Base-by-base conservation (phyloP, 2,888 invertebrate species). In the Meloe dianella region DNA sequence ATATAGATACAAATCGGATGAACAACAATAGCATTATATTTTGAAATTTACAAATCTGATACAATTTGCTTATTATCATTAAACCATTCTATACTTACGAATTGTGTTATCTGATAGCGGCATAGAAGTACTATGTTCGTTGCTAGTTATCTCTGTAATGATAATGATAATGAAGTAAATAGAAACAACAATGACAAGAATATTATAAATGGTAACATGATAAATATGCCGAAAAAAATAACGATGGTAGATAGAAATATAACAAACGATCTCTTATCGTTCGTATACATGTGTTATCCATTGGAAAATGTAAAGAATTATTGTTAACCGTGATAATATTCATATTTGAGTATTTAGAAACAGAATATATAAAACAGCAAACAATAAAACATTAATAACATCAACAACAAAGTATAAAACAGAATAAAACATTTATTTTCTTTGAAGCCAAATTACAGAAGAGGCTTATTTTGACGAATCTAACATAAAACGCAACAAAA, bases 91-190 rank as follows among this genome's bases (percentile, higher is more conserved):
- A 20, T 58, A 74, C 74, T 75, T 60, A 77, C 75, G 72, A 35
- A 71, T 72, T 32, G 68, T 56, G 60, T 68, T 71, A 35, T 71
- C 71, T 14, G 69, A 71, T 27, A 71, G 41, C 20, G 72, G 64
- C 24, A 65, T 60, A 6, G 72, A 32, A 20, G 72, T 71, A 61
- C 72, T 75, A 65, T 68, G 71, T 58, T 70, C 70, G 64, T 73
- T 75, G 67, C 73, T 73, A 8, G 75, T 74, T 67, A 77, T 77
- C 72, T 76, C 77, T 77, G 75, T 22, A 73, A 64, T 14, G 10
- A n/a, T 30, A 61, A 30, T 47, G 20, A 47, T 17, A 20, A 47
- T 1, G 8, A 8, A 32, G 9, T 32, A 32, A 2, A 38, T n/a
- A 14, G 20, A 41, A 20, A 47, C 20, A 9, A 47, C 47, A 20